These are phyloP conservation scores for Clanis bilineata DNA, from an alignment of 2,888 invertebrate genomes.

Conservation along the genomic window DNA sequence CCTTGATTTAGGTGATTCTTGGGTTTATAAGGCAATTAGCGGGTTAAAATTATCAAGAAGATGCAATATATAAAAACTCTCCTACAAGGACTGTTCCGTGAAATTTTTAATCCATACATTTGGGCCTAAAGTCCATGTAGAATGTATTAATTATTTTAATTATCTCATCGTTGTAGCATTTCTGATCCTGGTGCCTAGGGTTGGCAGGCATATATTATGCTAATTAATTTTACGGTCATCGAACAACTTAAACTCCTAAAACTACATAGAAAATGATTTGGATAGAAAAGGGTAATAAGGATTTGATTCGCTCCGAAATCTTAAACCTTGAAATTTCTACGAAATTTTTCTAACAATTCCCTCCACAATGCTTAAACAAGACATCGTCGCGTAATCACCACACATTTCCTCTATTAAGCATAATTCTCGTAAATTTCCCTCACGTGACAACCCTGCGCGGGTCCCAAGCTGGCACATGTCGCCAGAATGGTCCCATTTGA, in stretches of 20 bases:
- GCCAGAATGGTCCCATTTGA: constrained; percentile 33
- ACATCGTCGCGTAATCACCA: not conserved
- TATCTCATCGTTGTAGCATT: not conserved
- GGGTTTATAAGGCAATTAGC: no score
- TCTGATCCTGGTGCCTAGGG: not conserved
- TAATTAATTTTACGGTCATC: no score
- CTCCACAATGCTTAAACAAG: no score
- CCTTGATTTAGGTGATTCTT: no score
- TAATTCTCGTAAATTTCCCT: not conserved
- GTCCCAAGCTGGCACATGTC: constrained; percentile 29
- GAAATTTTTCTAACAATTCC: no score
- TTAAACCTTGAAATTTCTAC: no score
- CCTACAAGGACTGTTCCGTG: not conserved
- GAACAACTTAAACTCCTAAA: no score
- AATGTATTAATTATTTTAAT: constrained; percentile 1
- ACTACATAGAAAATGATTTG: no score
- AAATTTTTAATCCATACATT: not conserved
- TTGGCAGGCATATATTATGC: not conserved
- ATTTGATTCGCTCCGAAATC: no score
- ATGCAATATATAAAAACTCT: no score
- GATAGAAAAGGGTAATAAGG: no score
- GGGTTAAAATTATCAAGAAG: no score
- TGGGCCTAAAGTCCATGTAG: not conserved
- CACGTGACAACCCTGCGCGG: constrained; percentile 5
- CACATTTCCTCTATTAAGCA: not conserved